A percentile compares a stretch with the other conserved stretches of the same genome.
Evolutionary conservation across 2,797 vertebrate genomes (phyloP).

Genomic region (Chloroceryle inda): DNA sequence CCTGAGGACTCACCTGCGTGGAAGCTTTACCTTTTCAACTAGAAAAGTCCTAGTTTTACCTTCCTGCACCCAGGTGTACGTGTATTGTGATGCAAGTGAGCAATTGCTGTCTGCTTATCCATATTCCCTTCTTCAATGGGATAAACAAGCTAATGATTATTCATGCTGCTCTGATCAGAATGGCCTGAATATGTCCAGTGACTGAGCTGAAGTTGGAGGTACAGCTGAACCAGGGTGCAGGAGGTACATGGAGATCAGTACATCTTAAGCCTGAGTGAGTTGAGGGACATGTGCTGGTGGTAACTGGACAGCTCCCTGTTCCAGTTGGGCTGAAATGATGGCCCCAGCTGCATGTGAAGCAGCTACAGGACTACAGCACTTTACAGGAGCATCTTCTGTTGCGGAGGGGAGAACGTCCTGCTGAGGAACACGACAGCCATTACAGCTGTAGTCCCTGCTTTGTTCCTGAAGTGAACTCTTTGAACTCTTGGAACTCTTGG

Average conservation of each 20-base stretch:
- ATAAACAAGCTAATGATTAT: neutral
- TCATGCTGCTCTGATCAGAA: neutral
- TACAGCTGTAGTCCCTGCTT: neutral
- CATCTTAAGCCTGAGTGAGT: neutral
- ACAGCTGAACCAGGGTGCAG: accelerated
- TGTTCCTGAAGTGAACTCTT: neutral
- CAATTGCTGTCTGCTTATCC: neutral
- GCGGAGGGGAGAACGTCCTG: accelerated
- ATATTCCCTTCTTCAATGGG: neutral
- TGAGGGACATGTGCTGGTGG: neutral
- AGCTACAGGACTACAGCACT: neutral
- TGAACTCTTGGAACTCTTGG: too few relatives aligned
- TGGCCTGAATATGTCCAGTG: neutral
- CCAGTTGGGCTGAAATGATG: neutral
- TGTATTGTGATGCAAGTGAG: neutral
- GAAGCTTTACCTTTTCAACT: neutral
- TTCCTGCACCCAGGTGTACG: neutral
- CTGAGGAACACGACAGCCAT: neutral
- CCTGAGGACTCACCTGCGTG: accelerated
- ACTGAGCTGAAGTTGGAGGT: neutral
- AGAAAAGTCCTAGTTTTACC: neutral
- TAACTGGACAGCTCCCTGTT: neutral
- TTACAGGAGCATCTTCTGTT: neutral
- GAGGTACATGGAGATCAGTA: neutral
- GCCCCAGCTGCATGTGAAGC: neutral